phyloP scores from a whole-genome alignment of 2,888 invertebrate species.

The Tenthredo distinguenda region DNA sequence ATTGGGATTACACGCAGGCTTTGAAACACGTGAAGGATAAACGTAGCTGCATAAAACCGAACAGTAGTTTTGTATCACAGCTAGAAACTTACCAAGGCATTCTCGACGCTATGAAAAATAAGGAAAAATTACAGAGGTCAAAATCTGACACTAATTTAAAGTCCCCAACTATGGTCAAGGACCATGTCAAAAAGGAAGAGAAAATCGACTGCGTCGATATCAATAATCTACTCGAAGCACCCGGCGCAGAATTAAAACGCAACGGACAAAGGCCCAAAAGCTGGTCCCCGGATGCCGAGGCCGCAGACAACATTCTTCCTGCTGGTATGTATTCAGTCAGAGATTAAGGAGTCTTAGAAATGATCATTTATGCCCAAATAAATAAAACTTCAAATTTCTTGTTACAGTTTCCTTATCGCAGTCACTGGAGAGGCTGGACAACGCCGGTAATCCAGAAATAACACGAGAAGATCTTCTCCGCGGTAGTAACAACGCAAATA shows the following conservation, averaged over 20 bases:
- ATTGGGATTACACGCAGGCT: slow-evolving; percentile 95
- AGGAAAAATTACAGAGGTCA: slow-evolving; percentile 94
- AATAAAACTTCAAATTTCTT: slow-evolving; percentile 23
- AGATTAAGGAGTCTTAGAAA: not conserved
- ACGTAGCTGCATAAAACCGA: slow-evolving; percentile 97
- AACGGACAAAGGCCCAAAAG: slow-evolving; percentile 82
- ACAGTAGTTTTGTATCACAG: slow-evolving; percentile 95
- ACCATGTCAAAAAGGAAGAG: slow-evolving; percentile 70
- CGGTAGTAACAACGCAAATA: slow-evolving; percentile 74
- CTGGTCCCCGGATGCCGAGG: slow-evolving; percentile 86
- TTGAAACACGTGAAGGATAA: slow-evolving; percentile 94
- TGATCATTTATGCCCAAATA: not conserved
- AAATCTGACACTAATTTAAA: slow-evolving; percentile 96
- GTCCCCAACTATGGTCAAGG: slow-evolving; percentile 81
- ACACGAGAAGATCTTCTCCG: slow-evolving; percentile 74
- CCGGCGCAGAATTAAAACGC: slow-evolving; percentile 71
- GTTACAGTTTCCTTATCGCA: slow-evolving; percentile 82
- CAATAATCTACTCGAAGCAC: slow-evolving; percentile 62
- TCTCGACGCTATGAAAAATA: slow-evolving; percentile 97
- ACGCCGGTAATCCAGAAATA: slow-evolving; percentile 70
- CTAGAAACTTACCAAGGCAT: slow-evolving; percentile 98
- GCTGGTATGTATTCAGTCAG: slow-evolving; percentile 64
- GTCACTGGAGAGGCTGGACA: slow-evolving; percentile 84
- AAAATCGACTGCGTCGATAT: slow-evolving; percentile 60
- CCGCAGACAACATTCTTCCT: slow-evolving; percentile 82